phyloP scores from a whole-genome alignment of 2,797 vertebrate genomes.

The Halcyon smyrnensis region DNA sequence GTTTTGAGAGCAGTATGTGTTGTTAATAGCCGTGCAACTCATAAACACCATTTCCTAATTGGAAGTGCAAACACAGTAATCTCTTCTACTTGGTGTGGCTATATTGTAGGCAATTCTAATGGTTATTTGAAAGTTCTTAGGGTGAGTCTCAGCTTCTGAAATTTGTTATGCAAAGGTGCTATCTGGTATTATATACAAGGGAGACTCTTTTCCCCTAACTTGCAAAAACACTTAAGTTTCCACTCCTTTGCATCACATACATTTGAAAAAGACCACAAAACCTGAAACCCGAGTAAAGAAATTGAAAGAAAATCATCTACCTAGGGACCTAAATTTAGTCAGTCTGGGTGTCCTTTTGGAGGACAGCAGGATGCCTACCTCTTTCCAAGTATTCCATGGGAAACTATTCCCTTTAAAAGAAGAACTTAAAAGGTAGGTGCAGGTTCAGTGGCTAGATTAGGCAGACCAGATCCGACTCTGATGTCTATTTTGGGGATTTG shows the following conservation, averaged over 20 bases:
- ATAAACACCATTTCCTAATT: not conserved
- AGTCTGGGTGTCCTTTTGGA: not conserved
- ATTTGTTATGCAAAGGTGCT: not conserved
- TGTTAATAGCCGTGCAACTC: not conserved
- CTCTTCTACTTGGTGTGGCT: not conserved
- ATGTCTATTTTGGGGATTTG: not conserved
- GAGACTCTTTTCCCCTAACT: not conserved
- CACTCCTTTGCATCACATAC: not conserved
- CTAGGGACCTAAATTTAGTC: not conserved
- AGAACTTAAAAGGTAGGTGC: not conserved
- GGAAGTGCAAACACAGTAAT: not conserved
- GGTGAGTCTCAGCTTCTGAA: not conserved
- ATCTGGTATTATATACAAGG: not conserved
- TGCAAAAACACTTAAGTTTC: not conserved
- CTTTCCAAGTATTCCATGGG: not conserved
- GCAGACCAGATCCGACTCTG: not conserved
- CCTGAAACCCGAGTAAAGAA: not conserved
- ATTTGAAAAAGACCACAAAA: not conserved
- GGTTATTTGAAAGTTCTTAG: not conserved
- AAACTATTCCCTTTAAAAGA: not conserved
- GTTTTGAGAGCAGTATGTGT: not conserved
- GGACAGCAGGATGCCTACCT: not conserved
- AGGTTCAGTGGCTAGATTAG: not conserved
- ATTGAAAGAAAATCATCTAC: not conserved
- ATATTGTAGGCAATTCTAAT: not conserved